Evolutionary conservation across 2,888 invertebrate genomes (phyloP), one percentile per base, ranked within the genome.

Genomic region (Epiblema foenella): DNA sequence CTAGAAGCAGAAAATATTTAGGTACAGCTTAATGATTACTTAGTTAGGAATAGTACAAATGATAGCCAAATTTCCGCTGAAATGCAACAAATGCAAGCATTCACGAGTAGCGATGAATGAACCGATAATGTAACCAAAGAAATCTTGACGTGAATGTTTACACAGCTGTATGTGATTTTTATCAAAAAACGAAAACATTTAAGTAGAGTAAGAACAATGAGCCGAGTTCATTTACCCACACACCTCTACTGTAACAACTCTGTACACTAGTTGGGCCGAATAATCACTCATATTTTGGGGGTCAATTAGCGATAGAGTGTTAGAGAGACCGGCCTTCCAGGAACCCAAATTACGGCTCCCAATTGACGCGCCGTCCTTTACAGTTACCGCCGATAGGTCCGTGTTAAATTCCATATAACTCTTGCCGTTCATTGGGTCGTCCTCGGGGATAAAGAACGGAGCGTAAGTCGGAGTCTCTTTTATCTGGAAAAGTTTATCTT

Each of bases 191-290:
- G 77, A 82, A 83, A 80, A 79, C 79, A 81, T 82, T 84, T 81
- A n/a, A n/a, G n/a, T n/a, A 85, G 79, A 84, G 84, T 85, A 81
- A 85, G 79, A 84, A 85, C 86, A 85, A 86, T 85, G 78, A 74
- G 75, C 71, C 24, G 81, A 83, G 89, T 88, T 91, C 89, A 83
- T 90, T 89, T 83, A 93, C 94, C 93, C 90, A 93, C 94, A 93
- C 90, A 98, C 98, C 94, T 96, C 94, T 33, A 98, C 96, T 0
- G 98, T 97, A 62, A 97, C 97, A 66, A 98, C 95, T 77, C 97
- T 94, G 89, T 98, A 98, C n/a, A 97, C 97, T 39, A 96, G 95
- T 79, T 96, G 96, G 4, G 97, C 97, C 0, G 96, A 96, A 77
- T 96, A 95, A 86, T 96, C 97, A 77, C 93, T 94, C 94, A 97